Conservation (phyloP, 2,113 vertebrate species). For the Lepus timidus region DNA sequence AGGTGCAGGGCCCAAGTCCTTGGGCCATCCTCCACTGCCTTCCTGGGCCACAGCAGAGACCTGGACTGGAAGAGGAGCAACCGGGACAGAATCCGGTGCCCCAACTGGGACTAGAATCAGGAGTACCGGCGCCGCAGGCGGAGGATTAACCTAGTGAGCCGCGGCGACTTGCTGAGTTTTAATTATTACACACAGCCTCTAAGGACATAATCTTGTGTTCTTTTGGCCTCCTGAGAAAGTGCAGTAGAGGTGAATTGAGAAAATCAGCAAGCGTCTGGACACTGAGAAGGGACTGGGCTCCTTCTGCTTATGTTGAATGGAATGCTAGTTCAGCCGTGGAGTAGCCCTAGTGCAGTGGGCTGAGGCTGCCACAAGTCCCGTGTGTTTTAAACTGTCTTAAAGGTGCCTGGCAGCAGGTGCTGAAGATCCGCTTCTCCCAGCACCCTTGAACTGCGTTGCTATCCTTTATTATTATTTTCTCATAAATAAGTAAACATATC, state of each 20-base stretch:
- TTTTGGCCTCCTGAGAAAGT: conserved; percentile 72
- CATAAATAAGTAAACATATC: conserved; percentile 33
- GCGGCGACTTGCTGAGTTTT: neutral
- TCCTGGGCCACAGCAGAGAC: too few relatives aligned
- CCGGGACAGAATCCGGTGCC: too few relatives aligned
- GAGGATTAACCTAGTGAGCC: too few relatives aligned
- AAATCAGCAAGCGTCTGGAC: conserved; percentile 66
- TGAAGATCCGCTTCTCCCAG: too few relatives aligned
- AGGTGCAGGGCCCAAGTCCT: too few relatives aligned
- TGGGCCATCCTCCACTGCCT: too few relatives aligned
- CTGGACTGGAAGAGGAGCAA: too few relatives aligned
- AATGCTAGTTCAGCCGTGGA: neutral
- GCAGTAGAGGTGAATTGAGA: conserved; percentile 66
- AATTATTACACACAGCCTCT: conserved; percentile 31
- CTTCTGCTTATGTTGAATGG: conserved; percentile 55
- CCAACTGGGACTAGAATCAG: too few relatives aligned
- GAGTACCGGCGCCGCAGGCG: too few relatives aligned
- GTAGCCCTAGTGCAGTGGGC: conserved; percentile 4
- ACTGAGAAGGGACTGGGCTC: conserved; percentile 50
- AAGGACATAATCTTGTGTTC: conserved; percentile 65
- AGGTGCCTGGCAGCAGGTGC: neutral
- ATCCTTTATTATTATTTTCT: neutral
- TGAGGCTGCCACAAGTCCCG: neutral
- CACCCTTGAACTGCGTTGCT: too few relatives aligned
- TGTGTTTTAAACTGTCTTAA: neutral